phyloP scores from a whole-genome alignment of 2,888 invertebrate species.

The Uloborus plumipes region DNA sequence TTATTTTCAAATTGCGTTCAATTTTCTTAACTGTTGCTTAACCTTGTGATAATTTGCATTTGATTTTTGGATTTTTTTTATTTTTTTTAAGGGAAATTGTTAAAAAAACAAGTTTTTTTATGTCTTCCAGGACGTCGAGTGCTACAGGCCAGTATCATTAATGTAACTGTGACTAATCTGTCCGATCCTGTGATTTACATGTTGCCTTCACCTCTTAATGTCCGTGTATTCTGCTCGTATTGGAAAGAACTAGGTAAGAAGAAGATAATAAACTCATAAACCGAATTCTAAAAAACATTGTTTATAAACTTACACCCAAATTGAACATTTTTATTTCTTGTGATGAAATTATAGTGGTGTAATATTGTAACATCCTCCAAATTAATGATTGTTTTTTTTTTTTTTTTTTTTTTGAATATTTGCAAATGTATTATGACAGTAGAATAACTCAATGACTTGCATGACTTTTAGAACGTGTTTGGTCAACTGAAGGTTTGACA shows the following conservation, averaged over 20 bases:
- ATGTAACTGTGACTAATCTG: slow-evolving; percentile 32
- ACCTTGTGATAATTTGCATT: too few species aligned
- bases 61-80: neutral
- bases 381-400: too few species aligned
- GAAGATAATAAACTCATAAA: neutral
- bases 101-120: neutral
- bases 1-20: too few species aligned
- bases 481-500: slow-evolving; percentile 1
- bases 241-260: neutral
- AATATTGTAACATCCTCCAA: too few species aligned
- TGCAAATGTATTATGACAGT: too few species aligned
- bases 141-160: slow-evolving; percentile 34
- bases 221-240: neutral
- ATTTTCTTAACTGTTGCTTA: too few species aligned
- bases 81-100: too few species aligned
- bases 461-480: neutral
- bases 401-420: too few species aligned
- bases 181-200: slow-evolving; percentile 24
- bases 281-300: too few species aligned
- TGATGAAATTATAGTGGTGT: too few species aligned
- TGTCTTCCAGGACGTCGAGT: slow-evolving; percentile 14
- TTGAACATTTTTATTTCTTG: too few species aligned
- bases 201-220: slow-evolving; percentile 13
- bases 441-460: neutral
- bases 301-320: too few species aligned